A percentile compares a stretch with the other conserved stretches of the same genome.
Conservation (phyloP, 2,797 vertebrate species). For the Crenuchus spilurus region DNA sequence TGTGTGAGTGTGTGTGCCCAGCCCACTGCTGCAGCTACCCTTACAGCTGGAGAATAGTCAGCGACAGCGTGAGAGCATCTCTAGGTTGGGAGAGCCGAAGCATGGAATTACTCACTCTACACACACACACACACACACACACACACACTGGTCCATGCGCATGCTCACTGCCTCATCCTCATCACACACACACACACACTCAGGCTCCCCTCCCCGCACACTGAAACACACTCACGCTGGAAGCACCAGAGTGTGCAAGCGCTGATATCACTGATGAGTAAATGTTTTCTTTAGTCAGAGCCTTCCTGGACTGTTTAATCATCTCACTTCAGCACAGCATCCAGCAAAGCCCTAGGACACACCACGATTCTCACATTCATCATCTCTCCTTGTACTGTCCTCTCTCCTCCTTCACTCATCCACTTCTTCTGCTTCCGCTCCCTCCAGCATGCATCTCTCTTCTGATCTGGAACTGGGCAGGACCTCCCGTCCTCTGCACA, state of each 20-base stretch:
- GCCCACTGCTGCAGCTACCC: constrained; percentile 66
- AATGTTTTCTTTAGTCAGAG: constrained; percentile 51
- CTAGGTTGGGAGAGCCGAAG: constrained; percentile 68
- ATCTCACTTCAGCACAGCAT: neutral
- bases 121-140: constrained; percentile 29
- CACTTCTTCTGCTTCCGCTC: neutral
- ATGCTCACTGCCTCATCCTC: constrained; percentile 44
- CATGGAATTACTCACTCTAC: constrained; percentile 51
- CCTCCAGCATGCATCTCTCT: neutral
- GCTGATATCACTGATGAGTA: constrained; percentile 58
- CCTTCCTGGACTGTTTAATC: neutral
- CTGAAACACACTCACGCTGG: constrained; percentile 21
- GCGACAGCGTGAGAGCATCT: constrained; percentile 60
- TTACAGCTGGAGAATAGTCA: constrained; percentile 53
- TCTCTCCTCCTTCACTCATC: neutral
- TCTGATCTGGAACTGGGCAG: too few species aligned
- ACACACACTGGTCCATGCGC: constrained; percentile 37
- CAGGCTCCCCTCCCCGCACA: constrained; percentile 42
- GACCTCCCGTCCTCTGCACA: too few species aligned
- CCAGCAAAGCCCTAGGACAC: neutral
- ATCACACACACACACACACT: constrained; percentile 46
- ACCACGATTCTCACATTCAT: neutral
- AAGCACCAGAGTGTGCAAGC: constrained; percentile 36
- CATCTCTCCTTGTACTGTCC: neutral
- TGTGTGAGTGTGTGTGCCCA: constrained; percentile 46